Conservation (phyloP, 2,113 vertebrate species). For the Psephotus haematonotus region DNA sequence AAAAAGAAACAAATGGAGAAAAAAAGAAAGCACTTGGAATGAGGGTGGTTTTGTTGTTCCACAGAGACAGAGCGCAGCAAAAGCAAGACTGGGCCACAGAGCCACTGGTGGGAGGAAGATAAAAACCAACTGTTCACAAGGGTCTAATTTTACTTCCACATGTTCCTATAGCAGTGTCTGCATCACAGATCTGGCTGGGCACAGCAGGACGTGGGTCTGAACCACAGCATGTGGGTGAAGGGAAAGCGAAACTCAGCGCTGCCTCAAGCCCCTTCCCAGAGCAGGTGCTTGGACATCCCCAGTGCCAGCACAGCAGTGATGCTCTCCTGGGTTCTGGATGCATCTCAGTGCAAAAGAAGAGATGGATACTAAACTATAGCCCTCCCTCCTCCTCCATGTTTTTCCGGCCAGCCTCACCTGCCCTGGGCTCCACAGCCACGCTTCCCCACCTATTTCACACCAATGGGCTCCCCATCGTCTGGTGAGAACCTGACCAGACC, state of each 20-base stretch:
- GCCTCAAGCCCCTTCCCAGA: not conserved
- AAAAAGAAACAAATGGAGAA: not conserved
- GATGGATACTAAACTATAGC: not conserved
- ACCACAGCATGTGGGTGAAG: rapidly evolving
- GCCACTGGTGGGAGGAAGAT: not conserved
- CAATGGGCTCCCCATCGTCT: rapidly evolving
- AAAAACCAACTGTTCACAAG: not conserved
- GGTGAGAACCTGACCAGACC: not conserved
- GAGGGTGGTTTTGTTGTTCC: not conserved
- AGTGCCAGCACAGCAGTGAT: rapidly evolving
- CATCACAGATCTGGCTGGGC: not conserved
- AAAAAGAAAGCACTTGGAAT: not conserved
- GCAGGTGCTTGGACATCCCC: not conserved
- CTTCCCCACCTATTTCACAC: not conserved
- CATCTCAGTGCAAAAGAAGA: not conserved
- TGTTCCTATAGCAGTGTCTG: rapidly evolving
- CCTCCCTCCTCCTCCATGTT: not conserved
- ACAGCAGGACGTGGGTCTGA: not conserved
- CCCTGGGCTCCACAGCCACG: rapidly evolving
- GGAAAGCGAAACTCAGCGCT: rapidly evolving
- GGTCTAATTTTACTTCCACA: not conserved
- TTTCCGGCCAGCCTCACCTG: not conserved
- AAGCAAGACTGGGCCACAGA: not conserved
- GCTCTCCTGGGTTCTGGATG: not conserved
- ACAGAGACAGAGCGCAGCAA: not conserved